Base-by-base conservation (phyloP, 2,113 vertebrate species). In the Brevimyrus niger region DNA sequence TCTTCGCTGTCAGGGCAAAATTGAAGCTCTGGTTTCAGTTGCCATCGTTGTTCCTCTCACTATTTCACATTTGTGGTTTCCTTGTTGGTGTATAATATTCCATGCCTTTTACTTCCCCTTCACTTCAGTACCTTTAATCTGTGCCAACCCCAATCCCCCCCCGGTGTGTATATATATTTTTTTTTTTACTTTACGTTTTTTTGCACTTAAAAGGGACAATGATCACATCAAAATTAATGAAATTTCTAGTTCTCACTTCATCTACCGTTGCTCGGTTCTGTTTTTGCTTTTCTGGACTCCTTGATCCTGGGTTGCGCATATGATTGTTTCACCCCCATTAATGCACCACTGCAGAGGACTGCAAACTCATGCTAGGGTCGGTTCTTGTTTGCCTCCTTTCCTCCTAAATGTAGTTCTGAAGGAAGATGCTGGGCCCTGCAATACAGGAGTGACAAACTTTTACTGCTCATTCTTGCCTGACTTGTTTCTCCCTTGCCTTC, bases 241-340 rank as follows among this genome's bases (percentile, higher is more conserved):
- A 53, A 27, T 87, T 87, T 55, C 27, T 46, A 42, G 88, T 89
- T 89, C 48, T 89, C 88, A 89, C 88, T n/a, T 44, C 31, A 65
- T 89, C 48, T 80, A 15, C 31, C 19, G n/a, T 82, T 82, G 69
- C 19, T 88, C 65, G 55, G 31, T 48, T 48, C 50, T 86, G 11
- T 61, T 65, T 87, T 35, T 19, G 31, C 27, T 23, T 27, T 44
- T 44, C 47, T 86, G 48, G 84, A 17, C 3, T 51, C n/a, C 17
- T 51, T 50, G 48, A 27, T 15, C 27, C 15, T 55, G 31, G 50
- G 5, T 47, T 47, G 23, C 21, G 3, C 2, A 23, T 84, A 84
- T 47, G 13, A 4, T 50, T 47, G 5, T 23, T 86, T 86, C 83
- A 13, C 83, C 83, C 21, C 10, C 10, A 13, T n/a, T 51, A 23